These are phyloP conservation scores for Cephalopholis sonnerati DNA, from an alignment of 2,113 vertebrate species.

Conservation along the genomic window DNA sequence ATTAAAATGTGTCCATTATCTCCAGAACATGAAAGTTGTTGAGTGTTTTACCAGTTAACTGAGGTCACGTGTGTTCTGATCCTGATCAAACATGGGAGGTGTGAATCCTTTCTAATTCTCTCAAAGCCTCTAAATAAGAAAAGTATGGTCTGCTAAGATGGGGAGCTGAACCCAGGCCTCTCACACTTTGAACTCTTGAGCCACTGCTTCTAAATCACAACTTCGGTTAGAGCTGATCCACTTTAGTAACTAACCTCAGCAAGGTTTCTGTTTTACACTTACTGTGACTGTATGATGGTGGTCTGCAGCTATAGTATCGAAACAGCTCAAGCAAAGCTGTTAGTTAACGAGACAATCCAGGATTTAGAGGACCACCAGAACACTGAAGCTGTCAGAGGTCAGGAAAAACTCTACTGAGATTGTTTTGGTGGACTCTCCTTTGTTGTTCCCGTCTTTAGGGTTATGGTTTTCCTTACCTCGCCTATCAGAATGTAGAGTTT, in stretches of 20 bases:
- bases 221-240: not conserved
- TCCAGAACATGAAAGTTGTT: not conserved
- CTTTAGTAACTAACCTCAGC: not conserved
- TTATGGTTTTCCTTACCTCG: not conserved
- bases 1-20: not conserved
- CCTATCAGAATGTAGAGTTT: not conserved
- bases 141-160: slow-evolving; percentile 19
- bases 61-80: slow-evolving; percentile 32
- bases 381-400: slow-evolving; percentile 8
- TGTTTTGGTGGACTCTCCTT: not conserved
- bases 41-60: slow-evolving; percentile 19
- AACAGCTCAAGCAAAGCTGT: slow-evolving; percentile 16
- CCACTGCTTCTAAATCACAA: slow-evolving; percentile 5
- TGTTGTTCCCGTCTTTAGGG: not conserved
- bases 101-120: slow-evolving; percentile 36
- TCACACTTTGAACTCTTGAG: slow-evolving; percentile 64
- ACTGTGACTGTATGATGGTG: slow-evolving; percentile 16
- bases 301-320: not conserved
- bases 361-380: slow-evolving; percentile 26
- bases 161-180: slow-evolving; percentile 17
- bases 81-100: slow-evolving; percentile 19
- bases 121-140: slow-evolving; percentile 58
- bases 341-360: slow-evolving; percentile 23
- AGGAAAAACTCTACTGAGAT: not conserved
- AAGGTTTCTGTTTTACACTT: not conserved